Conservation (phyloP, 2,888 invertebrate species). For the Pyrrhosoma nymphula region DNA sequence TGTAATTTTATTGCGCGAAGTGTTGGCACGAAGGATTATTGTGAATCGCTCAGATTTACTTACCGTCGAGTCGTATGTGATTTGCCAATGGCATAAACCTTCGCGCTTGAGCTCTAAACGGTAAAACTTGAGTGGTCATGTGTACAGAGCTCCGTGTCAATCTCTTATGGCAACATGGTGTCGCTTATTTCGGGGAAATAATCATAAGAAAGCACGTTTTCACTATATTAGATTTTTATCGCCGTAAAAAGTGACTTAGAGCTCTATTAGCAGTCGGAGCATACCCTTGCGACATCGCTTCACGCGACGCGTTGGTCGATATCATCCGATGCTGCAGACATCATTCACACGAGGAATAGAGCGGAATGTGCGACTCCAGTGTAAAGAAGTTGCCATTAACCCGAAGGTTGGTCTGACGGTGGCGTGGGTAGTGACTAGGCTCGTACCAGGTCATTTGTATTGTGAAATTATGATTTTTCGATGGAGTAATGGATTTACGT, state of each 20-base stretch:
- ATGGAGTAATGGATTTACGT: no score
- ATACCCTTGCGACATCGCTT: neutral
- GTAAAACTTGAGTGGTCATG: neutral
- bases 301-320: neutral
- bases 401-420: neutral
- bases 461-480: neutral
- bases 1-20: conserved; percentile 23
- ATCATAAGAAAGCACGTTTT: neutral
- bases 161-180: neutral
- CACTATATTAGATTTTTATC: neutral
- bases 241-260: neutral
- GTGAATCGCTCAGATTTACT: neutral
- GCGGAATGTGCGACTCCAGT: neutral
- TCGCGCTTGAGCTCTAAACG: neutral
- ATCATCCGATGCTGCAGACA: conserved; percentile 2
- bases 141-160: neutral
- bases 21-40: neutral
- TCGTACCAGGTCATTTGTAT: neutral
- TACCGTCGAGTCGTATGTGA: neutral
- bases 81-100: neutral
- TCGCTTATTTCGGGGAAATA: neutral
- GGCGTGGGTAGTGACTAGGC: neutral
- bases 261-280: neutral
- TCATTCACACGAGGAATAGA: neutral
- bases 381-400: neutral